Evolutionary conservation across 2,888 invertebrate genomes (phyloP).

Genomic region (Ichneumoninae sp.): DNA sequence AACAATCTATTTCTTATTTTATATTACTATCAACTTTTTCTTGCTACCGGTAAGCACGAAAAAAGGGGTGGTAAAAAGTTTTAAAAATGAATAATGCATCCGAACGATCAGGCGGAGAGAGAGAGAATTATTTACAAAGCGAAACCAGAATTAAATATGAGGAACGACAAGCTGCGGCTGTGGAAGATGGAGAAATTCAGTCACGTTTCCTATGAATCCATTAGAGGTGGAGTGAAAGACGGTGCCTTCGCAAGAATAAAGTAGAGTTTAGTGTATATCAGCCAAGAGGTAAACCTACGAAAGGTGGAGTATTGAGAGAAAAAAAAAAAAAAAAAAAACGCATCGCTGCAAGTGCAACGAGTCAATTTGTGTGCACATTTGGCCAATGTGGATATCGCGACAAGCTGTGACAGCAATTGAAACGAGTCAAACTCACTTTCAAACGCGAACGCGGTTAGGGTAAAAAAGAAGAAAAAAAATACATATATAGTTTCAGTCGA

Average conservation of each 20-base stretch:
- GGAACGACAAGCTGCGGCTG: conserved; percentile 17
- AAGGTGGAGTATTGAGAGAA: background rate
- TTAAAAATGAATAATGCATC: conserved; percentile 2
- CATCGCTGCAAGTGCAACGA: background rate
- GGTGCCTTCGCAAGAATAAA: conserved; percentile 3
- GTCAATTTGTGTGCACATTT: background rate
- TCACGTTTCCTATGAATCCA: conserved; percentile 36
- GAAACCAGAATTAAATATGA: conserved; percentile 15
- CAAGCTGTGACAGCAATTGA: conserved; percentile 11
- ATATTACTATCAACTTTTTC: background rate
- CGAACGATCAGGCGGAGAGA: background rate
- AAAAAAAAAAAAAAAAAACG: background rate
- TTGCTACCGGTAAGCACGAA: background rate
- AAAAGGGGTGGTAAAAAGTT: background rate
- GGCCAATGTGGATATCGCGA: conserved; percentile 14
- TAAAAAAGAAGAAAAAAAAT: background rate
- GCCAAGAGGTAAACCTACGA: background rate
- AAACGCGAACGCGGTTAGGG: background rate
- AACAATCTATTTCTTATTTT: background rate
- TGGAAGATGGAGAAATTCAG: conserved; percentile 15
- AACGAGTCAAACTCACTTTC: background rate
- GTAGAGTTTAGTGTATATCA: background rate
- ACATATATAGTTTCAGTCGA: background rate
- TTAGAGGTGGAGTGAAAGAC: background rate
- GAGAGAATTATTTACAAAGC: conserved; percentile 29